Evolutionary conservation across 2,797 vertebrate genomes (phyloP).

Genomic region (Gymnoscopelus braueri): DNA sequence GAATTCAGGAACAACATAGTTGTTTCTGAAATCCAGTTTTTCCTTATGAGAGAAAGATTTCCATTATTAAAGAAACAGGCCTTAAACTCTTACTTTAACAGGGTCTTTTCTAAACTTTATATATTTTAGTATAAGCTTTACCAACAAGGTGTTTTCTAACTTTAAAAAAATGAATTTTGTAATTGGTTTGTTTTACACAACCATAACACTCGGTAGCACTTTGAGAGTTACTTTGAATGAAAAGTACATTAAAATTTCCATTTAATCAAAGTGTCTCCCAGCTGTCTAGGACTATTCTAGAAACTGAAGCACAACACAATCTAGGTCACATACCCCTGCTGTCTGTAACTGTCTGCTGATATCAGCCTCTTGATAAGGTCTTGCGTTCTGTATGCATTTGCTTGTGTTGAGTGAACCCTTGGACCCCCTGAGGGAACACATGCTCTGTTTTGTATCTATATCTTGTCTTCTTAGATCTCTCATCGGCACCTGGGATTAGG

Average conservation of each 20-base stretch:
- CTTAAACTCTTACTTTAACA: no score
- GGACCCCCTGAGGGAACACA: conserved; percentile 72
- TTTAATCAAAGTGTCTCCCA: not conserved
- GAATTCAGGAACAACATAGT: no score
- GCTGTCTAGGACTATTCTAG: not conserved
- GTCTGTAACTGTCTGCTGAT: conserved; percentile 18
- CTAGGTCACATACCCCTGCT: not conserved
- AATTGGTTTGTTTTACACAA: no score
- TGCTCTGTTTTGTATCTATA: conserved; percentile 86
- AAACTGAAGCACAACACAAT: not conserved
- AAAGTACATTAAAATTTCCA: not conserved
- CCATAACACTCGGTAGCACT: not conserved
- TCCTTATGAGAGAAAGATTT: no score
- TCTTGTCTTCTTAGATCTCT: conserved; percentile 96
- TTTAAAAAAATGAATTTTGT: no score
- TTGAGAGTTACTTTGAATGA: not conserved
- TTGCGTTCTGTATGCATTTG: conserved; percentile 54
- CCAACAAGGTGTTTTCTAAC: no score
- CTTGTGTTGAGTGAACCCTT: conserved; percentile 67
- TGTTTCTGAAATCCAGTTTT: no score
- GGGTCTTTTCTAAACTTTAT: no score
- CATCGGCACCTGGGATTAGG: conserved; percentile 87
- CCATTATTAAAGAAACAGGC: no score
- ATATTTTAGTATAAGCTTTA: no score
- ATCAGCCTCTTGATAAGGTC: conserved; percentile 10